Evolutionary conservation across 2,888 invertebrate species (phyloP).

Genomic region (Homarus gammarus): DNA sequence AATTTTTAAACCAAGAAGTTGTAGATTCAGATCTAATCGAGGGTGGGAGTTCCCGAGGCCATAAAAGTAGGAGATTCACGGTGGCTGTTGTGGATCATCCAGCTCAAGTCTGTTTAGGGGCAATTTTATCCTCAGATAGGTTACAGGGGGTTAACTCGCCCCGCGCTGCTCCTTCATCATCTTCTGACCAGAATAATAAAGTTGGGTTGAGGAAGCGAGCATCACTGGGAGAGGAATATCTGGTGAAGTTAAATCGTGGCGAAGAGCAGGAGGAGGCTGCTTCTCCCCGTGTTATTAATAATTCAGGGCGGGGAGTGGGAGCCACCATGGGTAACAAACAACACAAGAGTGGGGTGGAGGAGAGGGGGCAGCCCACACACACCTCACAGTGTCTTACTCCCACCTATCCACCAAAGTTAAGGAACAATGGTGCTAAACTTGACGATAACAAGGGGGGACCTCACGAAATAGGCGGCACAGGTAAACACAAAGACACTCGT

Average conservation of each 20-base stretch:
- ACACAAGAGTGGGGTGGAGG: constrained; percentile 29
- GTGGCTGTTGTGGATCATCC: constrained; percentile 24
- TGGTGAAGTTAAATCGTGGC: background rate
- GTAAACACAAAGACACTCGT: background rate
- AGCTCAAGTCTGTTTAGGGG: background rate
- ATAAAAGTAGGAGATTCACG: constrained; percentile 27
- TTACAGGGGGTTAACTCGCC: background rate
- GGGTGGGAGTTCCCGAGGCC: background rate
- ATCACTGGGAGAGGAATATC: background rate
- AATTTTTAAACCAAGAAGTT: background rate
- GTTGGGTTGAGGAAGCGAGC: background rate
- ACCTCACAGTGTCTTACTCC: background rate
- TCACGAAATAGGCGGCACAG: background rate
- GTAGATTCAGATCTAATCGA: constrained; percentile 10
- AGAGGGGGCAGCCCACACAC: background rate
- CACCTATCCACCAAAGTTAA: background rate
- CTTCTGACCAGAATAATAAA: background rate
- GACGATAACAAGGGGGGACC: background rate
- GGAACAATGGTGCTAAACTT: constrained; percentile 7
- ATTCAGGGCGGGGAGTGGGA: background rate
- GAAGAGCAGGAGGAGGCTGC: background rate
- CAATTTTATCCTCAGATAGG: background rate
- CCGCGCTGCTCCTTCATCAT: background rate
- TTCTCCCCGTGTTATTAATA: constrained; percentile 9
- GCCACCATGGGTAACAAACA: constrained; percentile 62